phyloP scores from a whole-genome alignment of 2,888 invertebrate genomes.

The Synanthedon tipuliformis region DNA sequence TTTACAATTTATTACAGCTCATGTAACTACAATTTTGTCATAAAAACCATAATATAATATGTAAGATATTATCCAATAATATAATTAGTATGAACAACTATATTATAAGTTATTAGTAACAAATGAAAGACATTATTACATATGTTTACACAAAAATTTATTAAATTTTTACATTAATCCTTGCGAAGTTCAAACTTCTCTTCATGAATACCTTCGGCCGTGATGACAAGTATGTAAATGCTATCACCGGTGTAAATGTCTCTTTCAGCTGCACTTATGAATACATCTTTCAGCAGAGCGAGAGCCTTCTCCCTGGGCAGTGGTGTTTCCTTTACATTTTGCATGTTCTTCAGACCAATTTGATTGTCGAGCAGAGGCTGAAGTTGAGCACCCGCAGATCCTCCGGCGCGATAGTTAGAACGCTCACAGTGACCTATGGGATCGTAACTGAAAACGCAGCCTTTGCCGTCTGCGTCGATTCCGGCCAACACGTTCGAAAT shows the following conservation, averaged over 20 bases:
- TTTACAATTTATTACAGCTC: too few species aligned
- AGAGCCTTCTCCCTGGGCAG: conserved; percentile 85
- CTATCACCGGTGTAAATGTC: conserved; percentile 98
- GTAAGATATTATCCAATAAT: too few species aligned
- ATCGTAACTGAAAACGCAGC: conserved; percentile 96
- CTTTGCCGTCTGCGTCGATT: conserved; percentile 91
- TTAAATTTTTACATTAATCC: conserved; percentile 73
- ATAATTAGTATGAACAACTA: too few species aligned
- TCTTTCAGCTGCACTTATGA: conserved; percentile 97
- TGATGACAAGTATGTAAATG: conserved; percentile 86
- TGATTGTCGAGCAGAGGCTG: conserved; percentile 98
- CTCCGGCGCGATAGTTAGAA: conserved; percentile 86
- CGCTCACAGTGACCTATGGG: conserved; percentile 96
- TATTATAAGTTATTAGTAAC: too few species aligned
- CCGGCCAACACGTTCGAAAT: conserved; percentile 95
- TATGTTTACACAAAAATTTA: background rate
- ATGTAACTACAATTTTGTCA: too few species aligned
- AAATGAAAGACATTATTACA: background rate
- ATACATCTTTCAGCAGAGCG: conserved; percentile 91
- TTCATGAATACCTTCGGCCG: conserved; percentile 84
- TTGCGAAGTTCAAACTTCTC: conserved; percentile 84
- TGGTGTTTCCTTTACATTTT: conserved; percentile 73
- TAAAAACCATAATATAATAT: too few species aligned
- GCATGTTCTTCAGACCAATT: conserved; percentile 90
- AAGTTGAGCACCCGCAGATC: conserved; percentile 89